These are phyloP conservation scores for Pteronotus mesoamericanus DNA, from an alignment of 2,797 vertebrate species.

Conservation along the genomic window DNA sequence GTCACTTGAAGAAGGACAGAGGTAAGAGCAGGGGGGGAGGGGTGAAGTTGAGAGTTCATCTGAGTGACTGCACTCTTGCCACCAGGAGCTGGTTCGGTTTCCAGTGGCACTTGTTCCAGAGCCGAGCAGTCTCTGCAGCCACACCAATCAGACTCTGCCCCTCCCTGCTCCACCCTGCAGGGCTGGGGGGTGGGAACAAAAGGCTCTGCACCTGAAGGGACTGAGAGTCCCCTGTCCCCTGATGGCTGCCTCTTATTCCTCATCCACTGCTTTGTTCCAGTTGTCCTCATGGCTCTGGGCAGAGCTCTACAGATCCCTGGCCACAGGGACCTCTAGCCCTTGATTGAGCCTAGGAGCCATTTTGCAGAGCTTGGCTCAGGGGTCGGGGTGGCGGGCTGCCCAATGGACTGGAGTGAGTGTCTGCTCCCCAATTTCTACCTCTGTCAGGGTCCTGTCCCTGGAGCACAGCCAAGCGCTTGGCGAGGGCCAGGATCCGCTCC, in stretches of 20 bases:
- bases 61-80: neutral
- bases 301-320: neutral
- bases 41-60: neutral
- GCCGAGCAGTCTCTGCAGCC: neutral
- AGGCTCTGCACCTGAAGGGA: neutral
- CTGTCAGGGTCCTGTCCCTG: slow-evolving; percentile 91
- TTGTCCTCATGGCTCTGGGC: neutral
- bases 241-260: neutral
- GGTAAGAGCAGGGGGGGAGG: neutral
- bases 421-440: slow-evolving; percentile 80
- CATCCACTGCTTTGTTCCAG: neutral
- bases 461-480: slow-evolving; percentile 89
- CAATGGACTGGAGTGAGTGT: neutral
- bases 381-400: neutral
- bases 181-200: neutral
- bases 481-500: slow-evolving; percentile 89
- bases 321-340: neutral
- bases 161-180: neutral
- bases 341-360: neutral
- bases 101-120: neutral
- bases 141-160: neutral
- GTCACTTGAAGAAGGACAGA: slow-evolving; percentile 85
- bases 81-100: neutral
- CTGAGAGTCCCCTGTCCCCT: neutral
- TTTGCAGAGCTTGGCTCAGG: neutral